Evolutionary conservation across 2,888 invertebrate genomes (phyloP).

Genomic region (Drosophila rubida): DNA sequence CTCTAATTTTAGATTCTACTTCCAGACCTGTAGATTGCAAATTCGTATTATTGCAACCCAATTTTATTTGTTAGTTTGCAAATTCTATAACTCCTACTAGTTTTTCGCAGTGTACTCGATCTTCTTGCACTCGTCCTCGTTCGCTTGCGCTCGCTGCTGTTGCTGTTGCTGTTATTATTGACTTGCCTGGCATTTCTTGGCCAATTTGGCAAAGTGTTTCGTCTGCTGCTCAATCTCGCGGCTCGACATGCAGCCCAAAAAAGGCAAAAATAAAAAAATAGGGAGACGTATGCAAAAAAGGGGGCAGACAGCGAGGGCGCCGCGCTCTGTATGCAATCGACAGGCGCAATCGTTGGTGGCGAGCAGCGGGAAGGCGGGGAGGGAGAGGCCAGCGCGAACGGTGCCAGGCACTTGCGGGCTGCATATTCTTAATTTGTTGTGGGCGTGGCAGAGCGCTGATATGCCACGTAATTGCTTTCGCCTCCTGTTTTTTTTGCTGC

Average conservation of each 20-base stretch:
- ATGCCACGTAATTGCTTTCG: conserved; percentile 74
- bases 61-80: too few relatives aligned
- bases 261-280: neutral
- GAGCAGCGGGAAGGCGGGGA: neutral
- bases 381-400: conserved; percentile 28
- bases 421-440: conserved; percentile 70
- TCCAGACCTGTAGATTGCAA: too few relatives aligned
- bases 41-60: too few relatives aligned
- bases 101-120: conserved; percentile 52
- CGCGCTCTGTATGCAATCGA: conserved; percentile 52
- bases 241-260: conserved; percentile 50
- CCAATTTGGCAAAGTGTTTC: conserved; percentile 79
- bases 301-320: neutral
- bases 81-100: neutral
- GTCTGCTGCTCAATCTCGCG: conserved; percentile 37
- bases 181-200: conserved; percentile 67
- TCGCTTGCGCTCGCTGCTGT: neutral
- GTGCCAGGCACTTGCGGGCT: conserved; percentile 70
- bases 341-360: conserved; percentile 70
- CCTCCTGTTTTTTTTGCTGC: conserved; percentile 56
- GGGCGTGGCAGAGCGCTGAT: conserved; percentile 70
- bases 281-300: too few relatives aligned
- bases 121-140: conserved; percentile 3
- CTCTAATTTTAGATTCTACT: too few relatives aligned
- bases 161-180: conserved; percentile 52